Evolutionary conservation across 1,140 invertebrate species (phyloP).

Genomic region (Apocrypta bakeri): DNA sequence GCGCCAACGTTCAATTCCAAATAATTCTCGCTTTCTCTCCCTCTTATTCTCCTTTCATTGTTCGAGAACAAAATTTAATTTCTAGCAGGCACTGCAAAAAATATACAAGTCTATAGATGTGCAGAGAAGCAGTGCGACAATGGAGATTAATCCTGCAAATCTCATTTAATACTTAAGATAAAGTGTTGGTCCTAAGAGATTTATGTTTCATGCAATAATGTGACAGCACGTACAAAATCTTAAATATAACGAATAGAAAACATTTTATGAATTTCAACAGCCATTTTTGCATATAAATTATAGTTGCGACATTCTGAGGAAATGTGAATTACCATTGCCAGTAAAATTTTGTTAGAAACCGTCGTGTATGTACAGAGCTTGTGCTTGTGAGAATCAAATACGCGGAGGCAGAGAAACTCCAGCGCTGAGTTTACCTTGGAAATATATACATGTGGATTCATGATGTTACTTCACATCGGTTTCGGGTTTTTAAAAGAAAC

Average conservation of each 20-base stretch:
- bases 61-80: slow-evolving; percentile 38
- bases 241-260: too few relatives aligned
- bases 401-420: too few relatives aligned
- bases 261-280: too few relatives aligned
- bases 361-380: background rate
- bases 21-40: background rate
- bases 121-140: background rate
- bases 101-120: background rate
- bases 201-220: too few relatives aligned
- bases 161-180: slow-evolving; percentile 36
- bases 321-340: too few relatives aligned
- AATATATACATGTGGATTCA: too few relatives aligned
- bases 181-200: too few relatives aligned
- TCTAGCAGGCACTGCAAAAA: background rate
- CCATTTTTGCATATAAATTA: too few relatives aligned
- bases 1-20: background rate
- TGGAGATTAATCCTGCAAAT: background rate
- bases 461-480: background rate
- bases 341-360: too few relatives aligned
- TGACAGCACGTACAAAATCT: too few relatives aligned
- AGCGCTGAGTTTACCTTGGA: too few relatives aligned
- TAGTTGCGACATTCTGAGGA: too few relatives aligned
- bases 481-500: background rate
- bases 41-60: background rate
- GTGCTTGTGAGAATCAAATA: background rate